A percentile compares a stretch with the other conserved stretches of the same genome.
Evolutionary conservation across 2,888 invertebrate species (phyloP).

Genomic region (Idaea straminata): DNA sequence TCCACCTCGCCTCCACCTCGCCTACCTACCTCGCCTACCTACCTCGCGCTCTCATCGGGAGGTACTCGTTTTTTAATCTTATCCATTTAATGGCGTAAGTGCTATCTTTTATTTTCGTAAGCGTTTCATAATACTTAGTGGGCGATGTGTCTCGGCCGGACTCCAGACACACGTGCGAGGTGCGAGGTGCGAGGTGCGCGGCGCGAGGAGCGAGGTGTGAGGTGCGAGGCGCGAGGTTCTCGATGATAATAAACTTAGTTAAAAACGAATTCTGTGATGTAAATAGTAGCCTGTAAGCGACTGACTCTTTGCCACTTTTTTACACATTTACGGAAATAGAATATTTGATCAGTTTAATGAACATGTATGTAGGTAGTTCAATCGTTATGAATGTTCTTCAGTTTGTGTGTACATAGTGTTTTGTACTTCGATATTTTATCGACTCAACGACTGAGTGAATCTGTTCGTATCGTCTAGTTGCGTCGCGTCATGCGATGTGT

Average conservation of each 20-base stretch:
- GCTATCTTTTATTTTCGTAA: conserved; percentile 19
- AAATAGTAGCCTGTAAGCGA: conserved; percentile 72
- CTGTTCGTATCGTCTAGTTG: no score
- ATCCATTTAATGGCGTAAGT: conserved; percentile 21
- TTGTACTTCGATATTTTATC: conserved; percentile 54
- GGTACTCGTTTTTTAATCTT: conserved; percentile 13
- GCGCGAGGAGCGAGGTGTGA: no score
- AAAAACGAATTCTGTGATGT: conserved; percentile 52
- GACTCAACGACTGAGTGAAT: conserved; percentile 19
- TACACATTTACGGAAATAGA: conserved; percentile 70
- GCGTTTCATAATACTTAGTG: conserved; percentile 8
- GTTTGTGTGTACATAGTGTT: conserved; percentile 67
- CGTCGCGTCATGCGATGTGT: no score
- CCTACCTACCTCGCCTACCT: background rate
- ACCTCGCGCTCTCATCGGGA: background rate
- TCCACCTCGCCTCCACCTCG: background rate
- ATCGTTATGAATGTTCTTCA: conserved; percentile 54
- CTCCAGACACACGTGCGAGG: no score
- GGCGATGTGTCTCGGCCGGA: no score
- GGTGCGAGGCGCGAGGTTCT: background rate
- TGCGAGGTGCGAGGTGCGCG: background rate
- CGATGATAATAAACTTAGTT: conserved; percentile 20
- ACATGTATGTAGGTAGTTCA: conserved; percentile 45
- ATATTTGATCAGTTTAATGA: conserved; percentile 41
- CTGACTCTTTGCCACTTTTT: conserved; percentile 78